These are phyloP conservation scores for Himalopsyche japonica DNA, from an alignment of 2,888 invertebrate genomes.

Conservation along the genomic window DNA sequence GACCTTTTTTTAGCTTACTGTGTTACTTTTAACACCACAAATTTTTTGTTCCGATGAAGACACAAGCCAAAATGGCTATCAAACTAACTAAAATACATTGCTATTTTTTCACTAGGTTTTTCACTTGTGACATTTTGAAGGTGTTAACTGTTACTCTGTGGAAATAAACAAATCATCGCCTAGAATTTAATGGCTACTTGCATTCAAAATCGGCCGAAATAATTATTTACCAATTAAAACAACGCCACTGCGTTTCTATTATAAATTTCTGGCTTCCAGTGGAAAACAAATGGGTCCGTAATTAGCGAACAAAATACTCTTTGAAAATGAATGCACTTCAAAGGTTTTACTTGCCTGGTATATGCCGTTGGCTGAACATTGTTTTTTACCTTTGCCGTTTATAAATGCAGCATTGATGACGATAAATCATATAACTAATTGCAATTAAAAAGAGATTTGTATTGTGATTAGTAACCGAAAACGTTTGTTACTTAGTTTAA, in stretches of 20 bases:
- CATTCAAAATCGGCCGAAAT: no score
- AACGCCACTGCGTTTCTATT: not conserved
- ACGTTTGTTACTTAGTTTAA: not conserved
- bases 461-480: not conserved
- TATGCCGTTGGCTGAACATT: not conserved
- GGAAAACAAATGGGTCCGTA: conserved; percentile 14
- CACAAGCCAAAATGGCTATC: no score
- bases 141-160: no score
- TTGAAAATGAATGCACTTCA: not conserved
- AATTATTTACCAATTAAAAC: not conserved
- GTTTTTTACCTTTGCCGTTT: not conserved
- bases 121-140: no score
- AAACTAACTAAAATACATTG: no score
- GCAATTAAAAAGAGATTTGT: not conserved
- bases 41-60: no score
- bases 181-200: no score
- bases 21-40: no score
- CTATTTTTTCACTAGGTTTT: no score
- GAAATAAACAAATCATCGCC: no score
- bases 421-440: not conserved
- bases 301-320: conserved; percentile 20
- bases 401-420: not conserved
- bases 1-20: no score
- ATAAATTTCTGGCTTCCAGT: conserved; percentile 16
- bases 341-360: not conserved